Conservation (phyloP, 1,140 invertebrate species). For the Hirudo medicinalis region DNA sequence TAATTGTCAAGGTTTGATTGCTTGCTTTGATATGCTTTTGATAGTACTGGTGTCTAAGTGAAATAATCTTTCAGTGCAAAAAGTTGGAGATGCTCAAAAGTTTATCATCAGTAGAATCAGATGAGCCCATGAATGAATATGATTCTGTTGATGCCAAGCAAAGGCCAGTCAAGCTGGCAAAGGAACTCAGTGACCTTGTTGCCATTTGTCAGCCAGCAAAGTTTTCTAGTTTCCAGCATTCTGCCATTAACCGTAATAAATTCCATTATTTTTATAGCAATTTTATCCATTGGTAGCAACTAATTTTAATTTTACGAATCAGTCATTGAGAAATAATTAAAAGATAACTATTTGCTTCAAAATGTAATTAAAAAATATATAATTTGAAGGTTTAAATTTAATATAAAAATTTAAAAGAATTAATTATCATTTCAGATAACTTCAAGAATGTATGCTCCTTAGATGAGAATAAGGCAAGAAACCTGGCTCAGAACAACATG, state of each 20-base stretch:
- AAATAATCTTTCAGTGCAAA: slow-evolving; percentile 2
- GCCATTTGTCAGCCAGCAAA: slow-evolving; percentile 37
- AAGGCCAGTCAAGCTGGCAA: slow-evolving; percentile 31
- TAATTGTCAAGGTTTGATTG: slow-evolving; percentile 29
- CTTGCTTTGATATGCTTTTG: background rate
- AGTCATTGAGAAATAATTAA: no score
- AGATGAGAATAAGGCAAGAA: background rate
- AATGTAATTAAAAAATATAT: background rate
- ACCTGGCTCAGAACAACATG: background rate
- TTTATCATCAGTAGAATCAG: background rate
- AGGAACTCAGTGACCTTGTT: slow-evolving; percentile 42
- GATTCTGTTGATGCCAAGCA: slow-evolving; percentile 19
- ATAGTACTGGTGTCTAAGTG: background rate
- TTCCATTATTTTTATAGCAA: no score
- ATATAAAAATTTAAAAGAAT: background rate
- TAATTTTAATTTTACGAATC: no score
- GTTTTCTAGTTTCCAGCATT: background rate
- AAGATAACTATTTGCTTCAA: no score
- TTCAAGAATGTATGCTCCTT: slow-evolving; percentile 5
- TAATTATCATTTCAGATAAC: background rate
- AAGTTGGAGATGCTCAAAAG: background rate
- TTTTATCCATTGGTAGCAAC: no score
- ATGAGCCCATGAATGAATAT: background rate
- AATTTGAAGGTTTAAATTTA: background rate
- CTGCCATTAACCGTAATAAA: background rate